Evolutionary conservation across 2,888 invertebrate species (phyloP).

Genomic region (Melipona bicolor): DNA sequence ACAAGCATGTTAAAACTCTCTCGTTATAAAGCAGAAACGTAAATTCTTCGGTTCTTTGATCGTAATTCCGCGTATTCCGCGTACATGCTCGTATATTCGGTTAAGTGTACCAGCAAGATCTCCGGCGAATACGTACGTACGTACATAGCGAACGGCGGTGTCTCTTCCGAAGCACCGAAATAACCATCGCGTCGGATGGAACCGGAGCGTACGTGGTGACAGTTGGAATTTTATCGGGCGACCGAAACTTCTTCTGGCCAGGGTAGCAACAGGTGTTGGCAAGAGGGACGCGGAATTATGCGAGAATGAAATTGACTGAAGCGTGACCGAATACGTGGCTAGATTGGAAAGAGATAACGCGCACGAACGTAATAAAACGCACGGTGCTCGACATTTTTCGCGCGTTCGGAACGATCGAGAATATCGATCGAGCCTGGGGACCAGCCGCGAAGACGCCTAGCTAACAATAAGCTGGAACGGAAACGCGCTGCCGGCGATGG

Average conservation of each 20-base stretch:
- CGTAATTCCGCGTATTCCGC: too few species aligned
- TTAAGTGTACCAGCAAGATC: too few species aligned
- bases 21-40: too few species aligned
- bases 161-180: constrained; percentile 5
- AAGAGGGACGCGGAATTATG: constrained; percentile 45
- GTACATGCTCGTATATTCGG: too few species aligned
- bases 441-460: neutral
- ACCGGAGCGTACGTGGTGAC: constrained; percentile 33
- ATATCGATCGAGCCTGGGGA: neutral
- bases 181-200: constrained; percentile 26
- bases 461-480: too few species aligned
- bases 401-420: neutral
- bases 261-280: constrained; percentile 64
- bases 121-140: too few species aligned
- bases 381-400: neutral
- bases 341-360: constrained; percentile 24
- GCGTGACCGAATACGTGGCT: neutral
- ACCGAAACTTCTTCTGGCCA: constrained; percentile 56
- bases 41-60: too few species aligned
- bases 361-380: constrained; percentile 7
- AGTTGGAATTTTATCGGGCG: constrained; percentile 61
- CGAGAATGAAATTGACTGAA: constrained; percentile 48
- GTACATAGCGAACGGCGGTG: neutral
- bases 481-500: neutral
- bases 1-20: too few species aligned